A percentile compares a stretch with the other conserved stretches of the same genome.
Conservation (phyloP, 2,797 vertebrate species). For the Rhincodon typus region DNA sequence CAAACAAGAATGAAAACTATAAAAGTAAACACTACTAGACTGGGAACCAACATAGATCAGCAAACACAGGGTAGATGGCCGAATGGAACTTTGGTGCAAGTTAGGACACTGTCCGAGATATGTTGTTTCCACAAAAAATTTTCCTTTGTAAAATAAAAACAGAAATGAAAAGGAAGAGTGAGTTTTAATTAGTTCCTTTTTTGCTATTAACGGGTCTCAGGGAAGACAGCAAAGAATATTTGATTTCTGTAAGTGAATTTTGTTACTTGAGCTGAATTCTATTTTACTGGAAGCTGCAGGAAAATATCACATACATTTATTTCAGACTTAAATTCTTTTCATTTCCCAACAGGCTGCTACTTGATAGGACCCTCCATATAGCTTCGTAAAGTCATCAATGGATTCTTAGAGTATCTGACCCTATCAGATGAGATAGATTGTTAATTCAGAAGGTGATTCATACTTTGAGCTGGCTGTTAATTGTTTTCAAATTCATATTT, state of each 20-base stretch:
- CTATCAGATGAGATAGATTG: no score
- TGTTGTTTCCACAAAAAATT: background rate
- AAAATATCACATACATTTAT: background rate
- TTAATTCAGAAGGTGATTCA: no score
- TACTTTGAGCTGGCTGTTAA: no score
- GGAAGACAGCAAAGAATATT: background rate
- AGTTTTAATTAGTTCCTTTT: background rate
- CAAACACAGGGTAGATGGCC: background rate
- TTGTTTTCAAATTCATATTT: no score
- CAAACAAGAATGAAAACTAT: background rate
- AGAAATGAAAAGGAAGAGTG: background rate
- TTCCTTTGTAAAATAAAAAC: background rate
- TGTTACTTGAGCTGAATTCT: slow-evolving; percentile 6
- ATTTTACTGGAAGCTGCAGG: background rate
- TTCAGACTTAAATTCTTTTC: background rate
- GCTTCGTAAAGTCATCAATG: background rate
- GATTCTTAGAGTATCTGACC: no score
- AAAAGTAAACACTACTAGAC: background rate
- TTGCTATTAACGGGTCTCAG: background rate
- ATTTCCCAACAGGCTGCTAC: background rate
- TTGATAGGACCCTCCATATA: background rate
- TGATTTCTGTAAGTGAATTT: background rate
- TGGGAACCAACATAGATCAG: background rate
- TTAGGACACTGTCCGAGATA: background rate
- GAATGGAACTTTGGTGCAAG: background rate